Percentiles rank a stretch among this genome's conserved stretches.
phyloP scores from a whole-genome alignment of 1,140 invertebrate species.

The Acyrthosiphon pisum region DNA sequence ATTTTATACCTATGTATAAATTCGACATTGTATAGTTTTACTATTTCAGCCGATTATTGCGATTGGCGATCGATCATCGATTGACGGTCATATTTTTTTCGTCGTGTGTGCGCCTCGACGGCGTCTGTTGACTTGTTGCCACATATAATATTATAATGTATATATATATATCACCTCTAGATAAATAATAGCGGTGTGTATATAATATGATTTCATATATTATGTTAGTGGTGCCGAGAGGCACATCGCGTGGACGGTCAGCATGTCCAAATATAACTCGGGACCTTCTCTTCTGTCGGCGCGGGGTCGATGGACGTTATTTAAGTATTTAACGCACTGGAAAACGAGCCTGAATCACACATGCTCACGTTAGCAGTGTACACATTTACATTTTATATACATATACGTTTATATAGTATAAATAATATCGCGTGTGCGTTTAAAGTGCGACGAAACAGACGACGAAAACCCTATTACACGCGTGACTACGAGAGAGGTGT shows the following conservation, averaged over 20 bases:
- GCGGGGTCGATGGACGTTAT: not conserved
- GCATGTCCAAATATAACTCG: slow-evolving; percentile 1
- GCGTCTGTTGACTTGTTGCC: not conserved
- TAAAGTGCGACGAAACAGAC: no score
- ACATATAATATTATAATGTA: not conserved
- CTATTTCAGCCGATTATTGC: not conserved
- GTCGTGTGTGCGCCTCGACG: not conserved
- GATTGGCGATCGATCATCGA: not conserved
- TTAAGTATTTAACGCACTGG: slow-evolving; percentile 27
- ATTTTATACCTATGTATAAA: not conserved
- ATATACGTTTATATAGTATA: not conserved
- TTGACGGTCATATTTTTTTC: not conserved
- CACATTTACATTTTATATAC: not conserved
- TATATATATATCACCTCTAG: not conserved
- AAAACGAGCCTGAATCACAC: not conserved
- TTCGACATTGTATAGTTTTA: not conserved
- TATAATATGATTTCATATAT: not conserved
- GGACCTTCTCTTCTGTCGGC: not conserved
- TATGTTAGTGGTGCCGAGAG: not conserved
- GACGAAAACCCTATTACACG: not conserved
- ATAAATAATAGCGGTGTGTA: not conserved
- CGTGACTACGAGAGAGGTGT: not conserved
- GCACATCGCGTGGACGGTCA: not conserved
- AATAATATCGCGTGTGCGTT: not conserved
- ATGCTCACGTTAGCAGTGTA: not conserved